Conservation (phyloP, 2,888 invertebrate genomes). For the Embidobia sp. region DNA sequence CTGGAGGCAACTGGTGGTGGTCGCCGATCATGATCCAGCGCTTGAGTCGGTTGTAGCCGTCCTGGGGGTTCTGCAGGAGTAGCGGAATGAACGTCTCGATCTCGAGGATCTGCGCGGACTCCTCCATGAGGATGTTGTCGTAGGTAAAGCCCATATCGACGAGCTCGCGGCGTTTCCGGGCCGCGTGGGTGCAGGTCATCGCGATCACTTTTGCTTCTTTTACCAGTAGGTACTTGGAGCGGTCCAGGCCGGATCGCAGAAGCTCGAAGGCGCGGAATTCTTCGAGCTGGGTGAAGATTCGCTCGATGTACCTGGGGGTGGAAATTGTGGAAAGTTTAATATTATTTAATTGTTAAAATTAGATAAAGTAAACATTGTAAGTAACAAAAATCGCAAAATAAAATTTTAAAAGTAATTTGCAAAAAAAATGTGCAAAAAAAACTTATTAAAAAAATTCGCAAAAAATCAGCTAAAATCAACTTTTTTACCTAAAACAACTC, state of each 20-base stretch:
- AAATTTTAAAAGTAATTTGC: no score
- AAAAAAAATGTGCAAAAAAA: no score
- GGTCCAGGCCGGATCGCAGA: conserved; percentile 95
- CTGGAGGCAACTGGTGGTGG: conserved; percentile 99
- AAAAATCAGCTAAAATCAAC: background rate
- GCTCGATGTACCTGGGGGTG: conserved; percentile 93
- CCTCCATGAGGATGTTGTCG: conserved; percentile 99
- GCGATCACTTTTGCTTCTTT: conserved; percentile 99
- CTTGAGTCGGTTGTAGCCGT: conserved; percentile 97
- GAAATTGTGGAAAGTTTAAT: no score
- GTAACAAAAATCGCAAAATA: no score
- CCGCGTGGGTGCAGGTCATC: conserved; percentile 99
- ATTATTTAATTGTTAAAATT: no score
- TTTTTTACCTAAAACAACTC: conserved; percentile 91
- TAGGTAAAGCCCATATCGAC: conserved; percentile 98
- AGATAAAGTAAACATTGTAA: no score
- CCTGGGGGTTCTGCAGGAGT: conserved; percentile 98
- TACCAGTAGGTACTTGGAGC: conserved; percentile 97
- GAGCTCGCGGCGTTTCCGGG: conserved; percentile 96
- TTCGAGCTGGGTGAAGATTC: conserved; percentile 98
- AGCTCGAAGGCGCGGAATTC: conserved; percentile 99
- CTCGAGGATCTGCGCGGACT: conserved; percentile 98
- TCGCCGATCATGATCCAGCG: conserved; percentile 99
- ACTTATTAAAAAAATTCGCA: no score
- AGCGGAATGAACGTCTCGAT: conserved; percentile 99